Conservation (phyloP, 1,140 invertebrate genomes). For the Drosophila guanche region DNA sequence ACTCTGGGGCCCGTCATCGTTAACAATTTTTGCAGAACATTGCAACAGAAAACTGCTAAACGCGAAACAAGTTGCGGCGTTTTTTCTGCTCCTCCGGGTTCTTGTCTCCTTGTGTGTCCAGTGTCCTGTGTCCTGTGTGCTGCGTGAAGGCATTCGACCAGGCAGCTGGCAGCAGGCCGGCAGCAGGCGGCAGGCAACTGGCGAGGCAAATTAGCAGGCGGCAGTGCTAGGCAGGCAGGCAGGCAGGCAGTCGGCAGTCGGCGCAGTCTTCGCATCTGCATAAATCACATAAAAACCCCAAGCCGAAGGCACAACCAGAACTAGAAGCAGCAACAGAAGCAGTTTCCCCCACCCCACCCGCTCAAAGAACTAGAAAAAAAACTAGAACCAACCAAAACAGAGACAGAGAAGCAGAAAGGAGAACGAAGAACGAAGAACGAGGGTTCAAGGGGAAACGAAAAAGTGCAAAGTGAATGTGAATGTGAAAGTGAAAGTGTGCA, state of each 20-base stretch:
- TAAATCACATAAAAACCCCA: constrained; percentile 62
- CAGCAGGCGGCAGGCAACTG: constrained; percentile 33
- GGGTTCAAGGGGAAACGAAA: constrained; percentile 1
- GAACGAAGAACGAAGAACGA: neutral
- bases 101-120: constrained; percentile 52
- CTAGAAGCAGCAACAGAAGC: constrained; percentile 35
- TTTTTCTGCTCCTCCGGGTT: constrained; percentile 79
- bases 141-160: constrained; percentile 28
- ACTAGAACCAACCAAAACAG: constrained; percentile 19
- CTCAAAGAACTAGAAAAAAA: constrained; percentile 34
- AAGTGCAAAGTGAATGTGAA: constrained; percentile 68
- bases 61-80: constrained; percentile 83
- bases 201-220: constrained; percentile 61
- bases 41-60: constrained; percentile 83
- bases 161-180: constrained; percentile 37
- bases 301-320: constrained; percentile 32
- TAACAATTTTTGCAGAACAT: constrained; percentile 77
- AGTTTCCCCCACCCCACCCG: neutral
- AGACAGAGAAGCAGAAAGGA: constrained; percentile 13
- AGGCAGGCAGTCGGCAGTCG: constrained; percentile 64
- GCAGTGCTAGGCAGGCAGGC: constrained; percentile 68
- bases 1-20: constrained; percentile 72
- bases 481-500: constrained; percentile 61
- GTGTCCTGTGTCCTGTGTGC: constrained; percentile 36
- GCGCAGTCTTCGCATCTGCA: constrained; percentile 63